These are phyloP conservation scores for Amphiprion percula DNA, from an alignment of 2,113 vertebrate genomes.

Conservation along the genomic window DNA sequence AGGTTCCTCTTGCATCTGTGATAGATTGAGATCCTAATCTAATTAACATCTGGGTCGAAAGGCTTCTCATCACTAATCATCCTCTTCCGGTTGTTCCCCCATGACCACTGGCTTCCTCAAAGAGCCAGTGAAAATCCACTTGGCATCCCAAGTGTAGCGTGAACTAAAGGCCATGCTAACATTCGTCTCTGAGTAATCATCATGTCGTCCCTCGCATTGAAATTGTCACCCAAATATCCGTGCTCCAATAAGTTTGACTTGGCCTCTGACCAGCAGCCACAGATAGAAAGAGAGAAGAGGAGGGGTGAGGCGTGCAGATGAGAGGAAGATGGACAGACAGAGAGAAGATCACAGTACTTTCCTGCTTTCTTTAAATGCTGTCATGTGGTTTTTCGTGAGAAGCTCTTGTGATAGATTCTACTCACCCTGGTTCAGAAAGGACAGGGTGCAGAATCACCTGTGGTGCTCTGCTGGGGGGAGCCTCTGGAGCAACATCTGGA, in stretches of 20 bases:
- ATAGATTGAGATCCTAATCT: slow-evolving; percentile 76
- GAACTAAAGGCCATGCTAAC: slow-evolving; percentile 76
- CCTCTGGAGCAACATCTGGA: slow-evolving; percentile 94
- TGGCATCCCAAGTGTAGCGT: slow-evolving; percentile 81
- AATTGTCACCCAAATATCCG: slow-evolving; percentile 74
- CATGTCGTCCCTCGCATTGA: slow-evolving; percentile 64
- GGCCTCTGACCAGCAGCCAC: slow-evolving; percentile 57
- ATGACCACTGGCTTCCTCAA: slow-evolving; percentile 70
- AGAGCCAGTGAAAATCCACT: slow-evolving; percentile 62
- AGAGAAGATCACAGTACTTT: slow-evolving; percentile 21
- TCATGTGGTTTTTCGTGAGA: background rate
- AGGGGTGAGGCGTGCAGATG: slow-evolving; percentile 18
- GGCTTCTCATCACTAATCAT: slow-evolving; percentile 67
- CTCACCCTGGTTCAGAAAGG: slow-evolving; percentile 95
- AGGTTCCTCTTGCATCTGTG: slow-evolving; percentile 27
- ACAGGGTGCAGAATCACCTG: slow-evolving; percentile 97
- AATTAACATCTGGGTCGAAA: slow-evolving; percentile 78
- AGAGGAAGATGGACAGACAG: slow-evolving; percentile 4
- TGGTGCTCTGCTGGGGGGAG: slow-evolving; percentile 91
- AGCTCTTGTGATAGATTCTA: background rate
- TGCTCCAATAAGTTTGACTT: slow-evolving; percentile 78
- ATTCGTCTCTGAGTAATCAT: slow-evolving; percentile 65
- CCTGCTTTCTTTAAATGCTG: slow-evolving; percentile 5
- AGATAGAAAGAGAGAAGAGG: slow-evolving; percentile 21
- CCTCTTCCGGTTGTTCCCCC: slow-evolving; percentile 68